A percentile compares a stretch with the other conserved stretches of the same genome.
These are phyloP conservation scores for Lepetodrilus schrolli DNA, from an alignment of 2,888 invertebrate species.

Conservation along the genomic window DNA sequence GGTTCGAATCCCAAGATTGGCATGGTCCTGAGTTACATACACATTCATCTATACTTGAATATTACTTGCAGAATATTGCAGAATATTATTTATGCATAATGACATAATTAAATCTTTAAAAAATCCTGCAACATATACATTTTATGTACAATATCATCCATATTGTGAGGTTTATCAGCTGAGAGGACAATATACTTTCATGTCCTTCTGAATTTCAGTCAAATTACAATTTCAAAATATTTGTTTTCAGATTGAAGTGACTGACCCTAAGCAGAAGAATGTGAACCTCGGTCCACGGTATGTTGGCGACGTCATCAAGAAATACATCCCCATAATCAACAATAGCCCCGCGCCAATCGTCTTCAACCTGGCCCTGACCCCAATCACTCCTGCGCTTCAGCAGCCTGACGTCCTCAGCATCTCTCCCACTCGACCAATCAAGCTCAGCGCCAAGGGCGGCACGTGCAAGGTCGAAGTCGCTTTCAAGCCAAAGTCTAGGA, in stretches of 20 bases:
- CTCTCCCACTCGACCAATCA: slow-evolving; percentile 66
- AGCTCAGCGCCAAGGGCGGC: slow-evolving; percentile 68
- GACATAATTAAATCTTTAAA: no score
- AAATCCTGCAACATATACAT: no score
- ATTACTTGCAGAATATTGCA: no score
- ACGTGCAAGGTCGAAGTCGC: slow-evolving; percentile 70
- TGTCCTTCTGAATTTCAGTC: no score
- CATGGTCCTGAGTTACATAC: no score
- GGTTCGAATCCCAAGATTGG: no score
- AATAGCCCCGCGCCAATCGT: slow-evolving; percentile 73
- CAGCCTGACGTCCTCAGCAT: slow-evolving; percentile 64
- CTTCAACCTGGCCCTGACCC: slow-evolving; percentile 71
- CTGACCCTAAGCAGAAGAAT: slow-evolving; percentile 70
- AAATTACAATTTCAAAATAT: no score
- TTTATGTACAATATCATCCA: no score
- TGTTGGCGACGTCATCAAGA: slow-evolving; percentile 69
- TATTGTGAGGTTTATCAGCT: no score
- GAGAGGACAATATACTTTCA: no score
- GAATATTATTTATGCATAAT: no score
- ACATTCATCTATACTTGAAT: no score
- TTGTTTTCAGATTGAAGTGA: slow-evolving; percentile 74
- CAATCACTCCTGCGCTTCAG: slow-evolving; percentile 66
- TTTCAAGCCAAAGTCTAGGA: slow-evolving; percentile 70
- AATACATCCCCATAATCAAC: slow-evolving; percentile 73
- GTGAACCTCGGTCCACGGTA: slow-evolving; percentile 72